phyloP scores from a whole-genome alignment of 2,888 invertebrate genomes.

The Campoplex nolae region DNA sequence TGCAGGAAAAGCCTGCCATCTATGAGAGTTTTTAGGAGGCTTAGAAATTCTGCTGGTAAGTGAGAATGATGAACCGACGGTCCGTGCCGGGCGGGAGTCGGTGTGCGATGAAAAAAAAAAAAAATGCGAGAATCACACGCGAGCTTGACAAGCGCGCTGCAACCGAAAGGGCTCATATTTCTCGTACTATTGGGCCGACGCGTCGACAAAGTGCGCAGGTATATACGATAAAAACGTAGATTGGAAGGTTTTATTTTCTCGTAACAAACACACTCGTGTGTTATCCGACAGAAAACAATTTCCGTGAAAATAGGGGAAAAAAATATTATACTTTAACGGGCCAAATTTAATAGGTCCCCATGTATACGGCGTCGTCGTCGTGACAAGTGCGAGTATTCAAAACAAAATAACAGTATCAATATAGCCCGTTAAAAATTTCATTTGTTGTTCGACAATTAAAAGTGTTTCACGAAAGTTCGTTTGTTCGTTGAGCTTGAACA shows the following conservation, averaged over 20 bases:
- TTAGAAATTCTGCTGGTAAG: background rate
- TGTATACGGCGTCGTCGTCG: constrained; percentile 4
- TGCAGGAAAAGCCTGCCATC: background rate
- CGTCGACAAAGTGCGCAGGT: constrained; percentile 50
- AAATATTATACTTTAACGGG: background rate
- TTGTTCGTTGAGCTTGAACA: background rate
- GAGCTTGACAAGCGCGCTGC: constrained; percentile 31
- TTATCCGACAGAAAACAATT: background rate
- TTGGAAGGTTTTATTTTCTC: constrained; percentile 2
- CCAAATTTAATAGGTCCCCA: background rate
- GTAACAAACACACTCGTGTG: background rate
- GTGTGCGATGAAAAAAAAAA: background rate
- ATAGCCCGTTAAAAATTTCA: background rate
- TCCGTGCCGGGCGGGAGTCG: background rate
- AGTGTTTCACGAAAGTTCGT: background rate
- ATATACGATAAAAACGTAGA: constrained; percentile 9
- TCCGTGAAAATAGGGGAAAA: background rate
- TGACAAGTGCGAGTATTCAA: constrained; percentile 46
- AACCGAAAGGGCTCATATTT: constrained; percentile 14
- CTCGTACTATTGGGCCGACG: constrained; percentile 27
- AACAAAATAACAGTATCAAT: constrained; percentile 40
- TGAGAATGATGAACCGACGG: background rate
- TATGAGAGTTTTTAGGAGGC: background rate
- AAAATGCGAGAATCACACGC: constrained; percentile 13
- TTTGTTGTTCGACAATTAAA: background rate